Base-by-base conservation (phyloP, 2,113 vertebrate species). In the Porphyrio hochstetteri region DNA sequence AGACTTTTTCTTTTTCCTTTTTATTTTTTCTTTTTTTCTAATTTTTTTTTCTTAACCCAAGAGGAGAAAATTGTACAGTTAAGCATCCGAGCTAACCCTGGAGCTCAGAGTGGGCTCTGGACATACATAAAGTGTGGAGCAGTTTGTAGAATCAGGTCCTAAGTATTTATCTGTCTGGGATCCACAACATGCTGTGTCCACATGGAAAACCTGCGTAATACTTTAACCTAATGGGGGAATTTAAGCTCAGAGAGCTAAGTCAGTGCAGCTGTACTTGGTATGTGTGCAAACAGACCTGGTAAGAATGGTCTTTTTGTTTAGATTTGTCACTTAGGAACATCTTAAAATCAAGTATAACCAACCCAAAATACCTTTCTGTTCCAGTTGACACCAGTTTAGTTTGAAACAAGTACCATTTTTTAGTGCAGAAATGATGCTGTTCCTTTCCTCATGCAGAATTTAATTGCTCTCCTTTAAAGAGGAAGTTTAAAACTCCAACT, bases 401-500 rank as follows among this genome's bases (percentile, higher is more conserved):
- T 93, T 71, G 76, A 93, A 93, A 44, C 7, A 20, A 59, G 69
- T 57, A 64, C 53, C 84, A 82, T 64, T 93, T 90, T 96, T 82
- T 69, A 35, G 28, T 27, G 40, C 10, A 55, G 88, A 71, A 83
- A 65, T 85, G 80, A 17, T 81, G 68, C 21, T 68, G 68, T 60
- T 89, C 65, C 71, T 71, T 70, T 80, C 90, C 85, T 95, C 86
- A 35, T 40, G 68, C 93, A 46, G 61, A 31, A 50, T 93, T 90
- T 84, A 88, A 92, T 86, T 95, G 84, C 86, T 87, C 50, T 76
- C 56, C 82, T 93, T 87, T 91, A 88, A 90, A 97, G 92, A 95
- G 94, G 78, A 95, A 93, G 91, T 84, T 95, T 92, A 82, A 93
- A 91, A 95, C 91, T 96, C 94, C 90, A 91, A 19, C 88, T 91